Evolutionary conservation across 2,797 vertebrate species (phyloP).

Genomic region (Microctenopoma lineatum): DNA sequence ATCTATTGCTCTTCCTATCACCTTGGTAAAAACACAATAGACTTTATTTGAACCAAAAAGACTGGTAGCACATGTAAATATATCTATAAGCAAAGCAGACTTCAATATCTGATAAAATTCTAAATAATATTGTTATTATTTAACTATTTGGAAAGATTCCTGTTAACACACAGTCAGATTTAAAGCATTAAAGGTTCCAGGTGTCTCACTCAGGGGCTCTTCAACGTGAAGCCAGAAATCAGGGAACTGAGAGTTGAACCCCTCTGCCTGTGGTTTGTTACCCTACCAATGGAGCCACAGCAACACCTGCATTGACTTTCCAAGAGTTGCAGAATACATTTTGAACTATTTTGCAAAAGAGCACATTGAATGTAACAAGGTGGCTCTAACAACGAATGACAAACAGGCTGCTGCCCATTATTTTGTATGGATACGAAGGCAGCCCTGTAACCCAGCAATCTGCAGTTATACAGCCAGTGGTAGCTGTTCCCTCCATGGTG

Average conservation of each 20-base stretch:
- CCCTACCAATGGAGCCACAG: too few relatives aligned
- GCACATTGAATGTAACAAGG: slow-evolving; percentile 5
- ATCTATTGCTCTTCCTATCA: background rate
- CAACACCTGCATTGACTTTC: background rate
- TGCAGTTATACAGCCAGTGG: slow-evolving; percentile 25
- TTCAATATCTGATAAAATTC: background rate
- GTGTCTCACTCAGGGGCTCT: too few relatives aligned
- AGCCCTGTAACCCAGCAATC: slow-evolving; percentile 24
- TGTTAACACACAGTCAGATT: too few relatives aligned
- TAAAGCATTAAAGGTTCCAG: too few relatives aligned
- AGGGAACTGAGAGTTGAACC: too few relatives aligned
- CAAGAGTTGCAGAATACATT: background rate
- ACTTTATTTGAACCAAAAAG: background rate
- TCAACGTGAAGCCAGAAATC: too few relatives aligned
- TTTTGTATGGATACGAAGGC: slow-evolving; percentile 15
- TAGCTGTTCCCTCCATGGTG: slow-evolving; percentile 30
- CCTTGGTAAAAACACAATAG: background rate
- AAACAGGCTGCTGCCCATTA: slow-evolving; percentile 27
- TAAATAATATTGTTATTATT: too few relatives aligned
- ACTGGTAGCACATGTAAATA: background rate
- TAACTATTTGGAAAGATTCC: too few relatives aligned
- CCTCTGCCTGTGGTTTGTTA: too few relatives aligned
- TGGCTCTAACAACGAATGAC: slow-evolving; percentile 10
- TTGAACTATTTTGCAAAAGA: background rate
- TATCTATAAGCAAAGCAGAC: background rate